Evolutionary conservation across 2,888 invertebrate species (phyloP).

Genomic region (Drosophila quasianomalipes): DNA sequence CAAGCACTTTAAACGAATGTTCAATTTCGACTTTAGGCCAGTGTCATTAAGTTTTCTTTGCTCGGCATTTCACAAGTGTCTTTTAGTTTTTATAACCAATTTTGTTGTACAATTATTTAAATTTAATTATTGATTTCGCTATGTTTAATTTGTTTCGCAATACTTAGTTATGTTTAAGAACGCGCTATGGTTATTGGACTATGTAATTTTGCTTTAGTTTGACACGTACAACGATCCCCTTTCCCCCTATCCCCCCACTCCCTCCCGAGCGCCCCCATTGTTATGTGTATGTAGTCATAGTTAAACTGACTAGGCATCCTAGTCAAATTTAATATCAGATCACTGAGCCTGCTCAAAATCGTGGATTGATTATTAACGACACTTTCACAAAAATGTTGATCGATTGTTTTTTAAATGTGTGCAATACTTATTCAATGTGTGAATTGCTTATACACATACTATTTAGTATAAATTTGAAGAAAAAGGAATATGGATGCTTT

Average conservation of each 20-base stretch:
- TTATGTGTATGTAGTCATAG: conserved; percentile 50
- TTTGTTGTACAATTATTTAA: conserved; percentile 62
- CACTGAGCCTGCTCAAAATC: conserved; percentile 30
- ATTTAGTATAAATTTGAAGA: conserved; percentile 1
- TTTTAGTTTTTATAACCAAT: conserved; percentile 52
- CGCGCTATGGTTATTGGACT: conserved; percentile 73
- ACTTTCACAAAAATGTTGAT: conserved; percentile 1
- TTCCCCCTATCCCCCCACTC: too few species aligned
- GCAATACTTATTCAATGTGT: conserved; percentile 10
- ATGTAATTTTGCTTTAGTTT: conserved; percentile 49
- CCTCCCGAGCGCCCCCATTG: conserved; percentile 7
- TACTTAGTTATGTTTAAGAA: conserved; percentile 55
- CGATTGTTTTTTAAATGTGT: conserved; percentile 11
- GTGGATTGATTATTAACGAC: background rate
- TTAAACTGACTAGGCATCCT: conserved; percentile 57
- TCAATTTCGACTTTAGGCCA: background rate
- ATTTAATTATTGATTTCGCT: conserved; percentile 66
- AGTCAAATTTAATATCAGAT: conserved; percentile 49
- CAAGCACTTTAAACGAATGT: background rate
- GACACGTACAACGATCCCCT: conserved; percentile 4
- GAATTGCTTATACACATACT: background rate
- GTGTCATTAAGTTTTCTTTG: conserved; percentile 11
- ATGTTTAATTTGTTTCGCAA: conserved; percentile 56
- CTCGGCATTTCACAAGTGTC: conserved; percentile 14
- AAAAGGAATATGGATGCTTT: background rate